These are phyloP conservation scores for Pontoporia blainvillei DNA, from an alignment of 2,113 vertebrate species.

Conservation along the genomic window DNA sequence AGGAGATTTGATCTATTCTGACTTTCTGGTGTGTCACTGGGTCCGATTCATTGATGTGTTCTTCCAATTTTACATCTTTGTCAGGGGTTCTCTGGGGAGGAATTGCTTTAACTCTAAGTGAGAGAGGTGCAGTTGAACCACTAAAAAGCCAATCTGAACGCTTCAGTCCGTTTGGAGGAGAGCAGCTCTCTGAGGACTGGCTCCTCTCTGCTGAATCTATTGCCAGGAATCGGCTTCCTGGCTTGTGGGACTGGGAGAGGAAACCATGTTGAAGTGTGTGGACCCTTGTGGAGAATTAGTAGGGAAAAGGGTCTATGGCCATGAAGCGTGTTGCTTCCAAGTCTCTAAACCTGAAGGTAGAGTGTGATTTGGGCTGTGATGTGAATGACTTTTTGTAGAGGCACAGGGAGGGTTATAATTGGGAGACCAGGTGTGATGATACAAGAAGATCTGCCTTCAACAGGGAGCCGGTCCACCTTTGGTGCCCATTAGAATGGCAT, in stretches of 20 bases:
- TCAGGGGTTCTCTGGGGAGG: constrained; percentile 4
- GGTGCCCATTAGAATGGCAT: background rate
- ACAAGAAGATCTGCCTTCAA: background rate
- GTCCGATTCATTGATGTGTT: background rate
- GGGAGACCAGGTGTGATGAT: background rate
- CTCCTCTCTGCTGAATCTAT: background rate
- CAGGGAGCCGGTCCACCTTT: background rate
- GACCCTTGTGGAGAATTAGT: background rate
- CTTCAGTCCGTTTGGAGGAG: background rate
- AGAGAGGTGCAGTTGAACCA: background rate
- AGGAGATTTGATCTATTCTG: constrained; percentile 13
- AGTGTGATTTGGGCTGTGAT: no score
- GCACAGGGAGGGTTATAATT: background rate
- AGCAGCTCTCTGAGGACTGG: rapidly evolving
- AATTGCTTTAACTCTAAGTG: background rate
- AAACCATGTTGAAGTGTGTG: background rate
- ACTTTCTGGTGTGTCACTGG: background rate
- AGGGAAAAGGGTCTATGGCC: background rate
- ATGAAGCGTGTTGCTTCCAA: background rate
- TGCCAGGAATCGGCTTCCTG: background rate
- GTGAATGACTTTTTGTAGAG: background rate
- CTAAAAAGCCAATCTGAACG: background rate
- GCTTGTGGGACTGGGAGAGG: background rate
- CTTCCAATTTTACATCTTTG: background rate
- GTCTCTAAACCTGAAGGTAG: background rate